Evolutionary conservation across 2,888 invertebrate genomes (phyloP), one percentile per base, ranked within the genome.

Genomic region (Ariolimax columbianus): DNA sequence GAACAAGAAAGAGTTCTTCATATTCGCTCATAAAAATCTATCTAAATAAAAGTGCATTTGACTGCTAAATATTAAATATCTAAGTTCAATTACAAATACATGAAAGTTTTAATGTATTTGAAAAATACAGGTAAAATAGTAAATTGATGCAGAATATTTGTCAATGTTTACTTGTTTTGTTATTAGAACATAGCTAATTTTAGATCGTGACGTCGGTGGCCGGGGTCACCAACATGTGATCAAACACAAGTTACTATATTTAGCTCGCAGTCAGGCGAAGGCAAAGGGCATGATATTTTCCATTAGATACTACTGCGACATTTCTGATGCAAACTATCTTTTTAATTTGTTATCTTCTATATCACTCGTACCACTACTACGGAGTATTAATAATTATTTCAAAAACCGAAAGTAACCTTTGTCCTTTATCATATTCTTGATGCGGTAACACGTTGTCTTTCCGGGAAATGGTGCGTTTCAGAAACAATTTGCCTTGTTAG

Each of bases 191-290:
- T 63, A 19, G 19, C 55, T 81, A 81, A 36, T 72, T 72, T 51
- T 81, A 81, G 72, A 72, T 72, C 81, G 72, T 81, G 81, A 81
- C 81, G 81, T 81, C 11, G 38, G 4, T 38, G 36, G 4, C 77
- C 33, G 78, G 26, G 81, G 59, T 81, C 47, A 72, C 33, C 33
- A 43, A 3, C 81, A 72, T n/a, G 81, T 81, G 81, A 81, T 43
- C 66, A 36, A 36, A 66, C 30, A 80, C 59, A 78, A 63, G 59
- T 63, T 63, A 26, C 78, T 78, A 78, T 63, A n/a, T 66, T 38
- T 78, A 63, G 19, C 59, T n/a, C 17, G 2, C 9, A 4, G 75
- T 7, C 6, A 14, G n/a, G 30, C 51, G 30, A 75, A 75, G 75
- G 51, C 75, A 75, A 75, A 75, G 75, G 51, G 17, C 51, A n/a